phyloP scores from a whole-genome alignment of 2,888 invertebrate species.

The Pollenia angustigena region DNA sequence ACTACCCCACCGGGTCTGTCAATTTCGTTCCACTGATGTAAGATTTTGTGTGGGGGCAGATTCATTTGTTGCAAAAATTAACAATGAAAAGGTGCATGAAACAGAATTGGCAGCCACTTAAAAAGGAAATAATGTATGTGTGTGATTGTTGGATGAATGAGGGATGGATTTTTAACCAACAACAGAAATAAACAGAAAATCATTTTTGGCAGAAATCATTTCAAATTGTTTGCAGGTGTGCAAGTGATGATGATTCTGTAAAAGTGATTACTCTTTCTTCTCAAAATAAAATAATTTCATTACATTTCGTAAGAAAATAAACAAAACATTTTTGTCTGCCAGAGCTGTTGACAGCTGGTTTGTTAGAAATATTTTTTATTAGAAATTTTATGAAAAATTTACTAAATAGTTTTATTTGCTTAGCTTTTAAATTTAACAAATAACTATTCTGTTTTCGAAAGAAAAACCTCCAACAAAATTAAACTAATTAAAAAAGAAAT shows the following conservation, averaged over 20 bases:
- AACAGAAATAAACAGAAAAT: constrained; percentile 31
- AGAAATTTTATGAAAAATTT: neutral
- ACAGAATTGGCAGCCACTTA: constrained; percentile 66
- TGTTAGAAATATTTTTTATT: constrained; percentile 20
- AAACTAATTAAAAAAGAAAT: constrained; percentile 48
- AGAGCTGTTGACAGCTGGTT: constrained; percentile 63
- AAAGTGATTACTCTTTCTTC: constrained; percentile 49
- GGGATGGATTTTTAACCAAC: neutral
- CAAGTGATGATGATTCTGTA: constrained; percentile 67
- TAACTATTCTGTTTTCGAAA: constrained; percentile 39
- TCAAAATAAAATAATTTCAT: neutral
- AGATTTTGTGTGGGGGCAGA: constrained; percentile 20
- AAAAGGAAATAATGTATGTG: constrained; percentile 62
- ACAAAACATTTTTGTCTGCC: constrained; percentile 47
- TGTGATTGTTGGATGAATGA: too few species aligned
- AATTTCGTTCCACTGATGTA: neutral
- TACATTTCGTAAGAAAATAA: constrained; percentile 16
- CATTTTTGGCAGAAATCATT: constrained; percentile 48
- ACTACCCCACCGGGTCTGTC: neutral
- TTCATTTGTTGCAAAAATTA: neutral
- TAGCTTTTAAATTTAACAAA: neutral
- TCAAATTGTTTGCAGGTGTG: constrained; percentile 70
- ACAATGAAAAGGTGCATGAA: constrained; percentile 44
- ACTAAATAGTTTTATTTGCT: neutral
- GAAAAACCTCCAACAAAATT: constrained; percentile 43